Evolutionary conservation across 2,797 vertebrate species (phyloP).

Genomic region (Poeciliopsis presidionis): DNA sequence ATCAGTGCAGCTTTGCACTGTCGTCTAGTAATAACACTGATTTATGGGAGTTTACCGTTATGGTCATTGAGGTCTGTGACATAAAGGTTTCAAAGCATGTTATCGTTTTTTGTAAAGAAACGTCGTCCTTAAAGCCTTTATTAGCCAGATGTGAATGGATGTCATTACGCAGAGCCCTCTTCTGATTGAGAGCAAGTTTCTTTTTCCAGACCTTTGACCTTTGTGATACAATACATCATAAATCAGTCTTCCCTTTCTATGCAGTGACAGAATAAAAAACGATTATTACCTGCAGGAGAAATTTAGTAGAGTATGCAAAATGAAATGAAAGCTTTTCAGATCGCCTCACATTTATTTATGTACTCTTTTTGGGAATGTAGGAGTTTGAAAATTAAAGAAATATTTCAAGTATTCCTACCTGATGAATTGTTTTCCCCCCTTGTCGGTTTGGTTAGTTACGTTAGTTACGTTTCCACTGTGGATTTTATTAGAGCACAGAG

Average conservation of each 20-base stretch:
- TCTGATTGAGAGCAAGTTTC: conserved; percentile 39
- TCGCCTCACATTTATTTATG: background rate
- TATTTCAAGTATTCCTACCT: background rate
- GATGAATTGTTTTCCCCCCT: background rate
- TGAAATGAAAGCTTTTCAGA: background rate
- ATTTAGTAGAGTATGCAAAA: background rate
- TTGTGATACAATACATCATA: conserved; percentile 40
- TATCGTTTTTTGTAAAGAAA: conserved; percentile 23
- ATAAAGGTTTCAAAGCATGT: conserved; percentile 23
- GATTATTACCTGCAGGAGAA: background rate
- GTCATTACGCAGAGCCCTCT: conserved; percentile 57
- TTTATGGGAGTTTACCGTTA: conserved; percentile 32
- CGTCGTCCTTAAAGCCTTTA: conserved; percentile 49
- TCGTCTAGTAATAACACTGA: conserved; percentile 46
- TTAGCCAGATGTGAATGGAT: conserved; percentile 47
- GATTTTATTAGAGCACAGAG: too few relatives aligned
- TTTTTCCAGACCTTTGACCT: conserved; percentile 52
- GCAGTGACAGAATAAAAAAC: background rate
- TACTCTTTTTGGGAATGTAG: background rate
- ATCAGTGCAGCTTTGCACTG: conserved; percentile 13
- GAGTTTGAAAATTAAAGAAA: background rate
- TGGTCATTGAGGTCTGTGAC: conserved; percentile 15
- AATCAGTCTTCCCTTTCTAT: conserved; percentile 1
- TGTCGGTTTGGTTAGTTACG: background rate
- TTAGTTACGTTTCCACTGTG: too few relatives aligned